Base-by-base conservation (phyloP, 1,140 invertebrate species). In the Cheumatopsyche charites region DNA sequence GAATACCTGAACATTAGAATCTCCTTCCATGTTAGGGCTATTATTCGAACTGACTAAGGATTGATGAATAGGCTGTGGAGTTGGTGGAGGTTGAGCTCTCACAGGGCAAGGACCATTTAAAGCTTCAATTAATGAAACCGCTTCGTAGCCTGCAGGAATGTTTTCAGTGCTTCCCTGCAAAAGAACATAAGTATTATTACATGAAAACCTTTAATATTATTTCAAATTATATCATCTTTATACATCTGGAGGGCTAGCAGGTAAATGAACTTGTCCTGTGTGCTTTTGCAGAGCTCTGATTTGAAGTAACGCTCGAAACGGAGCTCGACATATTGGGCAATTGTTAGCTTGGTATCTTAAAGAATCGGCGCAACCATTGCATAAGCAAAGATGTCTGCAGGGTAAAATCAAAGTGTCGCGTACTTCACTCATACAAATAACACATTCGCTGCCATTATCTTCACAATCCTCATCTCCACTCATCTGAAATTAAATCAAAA, bases 341-440 rank as follows among this genome's bases (percentile, higher is more conserved):
- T 98, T 99, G 80, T 95, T 98, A 6, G 96, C 96, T 87, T 98
- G 96, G 81, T 98, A 99, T 72, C 96, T 86, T 61, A 99, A 84
- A 0, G 96, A 98, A 82, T 99, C 96, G 0, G 97, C 97, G 84
- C 98, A 99, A 0, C 91, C 92, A 82, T 98, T 96, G 81, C 98
- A 99, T 66, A 99, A 83, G 80, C 98, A 99, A 13, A 99, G 87
- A 85, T 99, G 98, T 29, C 97, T 88, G 80, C 98, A 99, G 0
- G 98, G 98, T 74, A 99, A 85, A 77, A 99, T 99, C 17, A 99
- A 84, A 0, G 98, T 99, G 81, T 99, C 98, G 0, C 98, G 86
- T 12, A 95, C 91, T 80, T 99, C 97, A 79, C 93, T 96, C 96
- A 99, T 98, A 81, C 98, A 99, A 79, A 99, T 99, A 11, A 99